These are phyloP conservation scores for Vidua macroura DNA, from an alignment of 2,113 vertebrate species.

Conservation along the genomic window DNA sequence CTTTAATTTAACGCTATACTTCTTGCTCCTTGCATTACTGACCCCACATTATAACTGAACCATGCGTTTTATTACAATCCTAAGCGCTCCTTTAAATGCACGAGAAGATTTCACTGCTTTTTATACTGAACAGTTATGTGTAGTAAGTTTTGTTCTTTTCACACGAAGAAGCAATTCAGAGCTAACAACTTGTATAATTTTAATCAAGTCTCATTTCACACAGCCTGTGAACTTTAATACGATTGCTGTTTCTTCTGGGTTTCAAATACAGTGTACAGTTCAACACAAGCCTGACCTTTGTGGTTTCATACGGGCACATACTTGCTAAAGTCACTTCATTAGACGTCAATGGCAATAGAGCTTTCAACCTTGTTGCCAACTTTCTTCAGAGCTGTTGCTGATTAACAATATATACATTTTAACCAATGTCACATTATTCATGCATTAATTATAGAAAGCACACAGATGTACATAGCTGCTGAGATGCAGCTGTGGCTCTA, in stretches of 20 bases:
- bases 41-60: conserved; percentile 43
- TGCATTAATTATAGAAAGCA: background rate
- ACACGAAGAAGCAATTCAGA: conserved; percentile 6
- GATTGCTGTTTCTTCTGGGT: background rate
- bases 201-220: conserved; percentile 43
- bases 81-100: conserved; percentile 51
- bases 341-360: background rate
- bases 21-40: conserved; percentile 58
- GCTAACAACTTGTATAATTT: conserved; percentile 43
- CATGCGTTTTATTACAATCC: conserved; percentile 35
- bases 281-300: conserved; percentile 16
- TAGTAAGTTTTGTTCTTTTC: conserved; percentile 24
- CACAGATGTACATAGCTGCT: background rate
- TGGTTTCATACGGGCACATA: background rate
- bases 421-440: background rate
- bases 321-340: background rate
- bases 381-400: background rate
- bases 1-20: conserved; percentile 63
- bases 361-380: background rate
- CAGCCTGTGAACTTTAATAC: conserved; percentile 16
- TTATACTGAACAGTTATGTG: background rate
- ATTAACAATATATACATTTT: background rate
- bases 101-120: background rate
- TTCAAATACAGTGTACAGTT: background rate
- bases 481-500: background rate